A percentile compares a stretch with the other conserved stretches of the same genome.
These are phyloP conservation scores for Clivina fossor DNA, from an alignment of 2,888 invertebrate species.

Conservation along the genomic window DNA sequence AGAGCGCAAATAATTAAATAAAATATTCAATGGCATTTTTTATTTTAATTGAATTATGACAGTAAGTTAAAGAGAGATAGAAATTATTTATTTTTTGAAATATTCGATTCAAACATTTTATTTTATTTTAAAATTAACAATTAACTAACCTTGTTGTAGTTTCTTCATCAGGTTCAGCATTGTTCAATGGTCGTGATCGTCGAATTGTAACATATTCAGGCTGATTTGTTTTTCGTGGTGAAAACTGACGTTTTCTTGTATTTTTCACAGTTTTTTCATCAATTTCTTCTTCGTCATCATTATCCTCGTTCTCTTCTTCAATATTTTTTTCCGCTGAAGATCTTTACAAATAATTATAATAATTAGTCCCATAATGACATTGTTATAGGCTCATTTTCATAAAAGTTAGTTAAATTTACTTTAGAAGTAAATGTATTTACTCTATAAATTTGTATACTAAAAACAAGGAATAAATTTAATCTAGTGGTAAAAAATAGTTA, in stretches of 20 bases:
- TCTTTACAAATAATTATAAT: conserved; percentile 37
- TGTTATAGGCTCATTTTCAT: conserved; percentile 11
- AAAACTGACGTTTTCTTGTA: conserved; percentile 45
- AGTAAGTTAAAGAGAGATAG: too few relatives aligned
- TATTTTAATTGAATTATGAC: too few relatives aligned
- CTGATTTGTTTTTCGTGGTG: conserved; percentile 48
- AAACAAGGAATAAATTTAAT: too few relatives aligned
- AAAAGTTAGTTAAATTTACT: too few relatives aligned
- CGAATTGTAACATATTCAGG: conserved; percentile 71
- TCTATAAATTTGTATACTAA: too few relatives aligned
- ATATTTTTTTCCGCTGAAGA: conserved; percentile 43
- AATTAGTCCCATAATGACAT: not conserved
- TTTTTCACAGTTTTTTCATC: conserved; percentile 44
- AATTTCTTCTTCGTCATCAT: conserved; percentile 42
- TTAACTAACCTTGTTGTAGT: conserved; percentile 13
- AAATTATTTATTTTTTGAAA: too few relatives aligned
- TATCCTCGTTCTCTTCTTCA: conserved; percentile 39
- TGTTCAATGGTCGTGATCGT: conserved; percentile 59
- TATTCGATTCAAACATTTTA: too few relatives aligned
- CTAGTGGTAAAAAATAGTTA: too few relatives aligned
- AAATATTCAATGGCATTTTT: too few relatives aligned
- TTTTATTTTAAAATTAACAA: too few relatives aligned
- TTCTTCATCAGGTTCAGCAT: conserved; percentile 41
- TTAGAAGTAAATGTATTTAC: too few relatives aligned
- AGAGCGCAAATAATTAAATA: too few relatives aligned